A percentile compares a stretch with the other conserved stretches of the same genome.
Conservation (phyloP, 2,888 invertebrate species). For the Phyllotreta striolata region DNA sequence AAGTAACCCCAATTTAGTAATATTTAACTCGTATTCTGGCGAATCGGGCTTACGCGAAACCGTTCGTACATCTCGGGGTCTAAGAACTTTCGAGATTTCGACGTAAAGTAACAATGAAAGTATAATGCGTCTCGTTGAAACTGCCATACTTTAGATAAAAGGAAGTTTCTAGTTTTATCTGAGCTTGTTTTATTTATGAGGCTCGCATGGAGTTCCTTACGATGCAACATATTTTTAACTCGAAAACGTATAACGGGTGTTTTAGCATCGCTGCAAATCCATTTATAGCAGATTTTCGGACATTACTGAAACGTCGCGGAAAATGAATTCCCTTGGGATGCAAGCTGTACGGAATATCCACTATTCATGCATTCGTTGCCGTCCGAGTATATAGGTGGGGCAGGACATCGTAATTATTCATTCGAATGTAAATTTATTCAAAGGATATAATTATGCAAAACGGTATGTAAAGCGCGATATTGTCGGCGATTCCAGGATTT, state of each 20-base stretch:
- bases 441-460: slow-evolving; percentile 29
- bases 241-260: too few species aligned
- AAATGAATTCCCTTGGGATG: not conserved
- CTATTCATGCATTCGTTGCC: not conserved
- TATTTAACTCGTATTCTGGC: not conserved
- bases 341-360: not conserved
- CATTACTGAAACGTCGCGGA: not conserved
- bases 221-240: too few species aligned
- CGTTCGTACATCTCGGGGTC: too few species aligned
- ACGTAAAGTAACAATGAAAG: too few species aligned
- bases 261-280: not conserved
- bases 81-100: too few species aligned
- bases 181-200: too few species aligned
- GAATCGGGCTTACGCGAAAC: too few species aligned
- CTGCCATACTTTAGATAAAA: too few species aligned
- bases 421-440: slow-evolving; percentile 25
- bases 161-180: too few species aligned
- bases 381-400: slow-evolving; percentile 10
- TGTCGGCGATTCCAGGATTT: slow-evolving; percentile 21
- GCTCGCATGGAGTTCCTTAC: too few species aligned
- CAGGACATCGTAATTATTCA: slow-evolving; percentile 20
- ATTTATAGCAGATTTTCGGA: not conserved
- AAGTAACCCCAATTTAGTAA: slow-evolving; percentile 1
- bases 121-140: too few species aligned
- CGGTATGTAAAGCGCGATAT: slow-evolving; percentile 21